Base-by-base conservation (phyloP, 2,797 vertebrate species). In the Sebastes nivosus region DNA sequence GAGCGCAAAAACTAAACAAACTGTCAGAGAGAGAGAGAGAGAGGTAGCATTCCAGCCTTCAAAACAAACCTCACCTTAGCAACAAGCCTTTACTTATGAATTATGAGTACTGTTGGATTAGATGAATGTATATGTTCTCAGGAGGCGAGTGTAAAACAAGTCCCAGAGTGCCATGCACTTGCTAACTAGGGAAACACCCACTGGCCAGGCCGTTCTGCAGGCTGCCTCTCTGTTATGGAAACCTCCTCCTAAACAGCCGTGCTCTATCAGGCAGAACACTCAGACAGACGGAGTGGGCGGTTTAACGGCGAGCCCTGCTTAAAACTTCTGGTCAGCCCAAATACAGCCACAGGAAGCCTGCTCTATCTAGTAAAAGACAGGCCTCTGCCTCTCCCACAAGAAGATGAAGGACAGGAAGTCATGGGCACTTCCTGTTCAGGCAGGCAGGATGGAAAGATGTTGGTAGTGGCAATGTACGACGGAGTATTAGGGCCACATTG, bases 151-250 rank as follows among this genome's bases (percentile, higher is more conserved):
- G 66, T 80, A 32, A 78, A 87, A 67, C 75, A 75, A 72, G 80
- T 72, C 82, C 76, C 76, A 85, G 84, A 84, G 59, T 74, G 75
- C 54, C 75, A 58, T 76, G 79, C 87, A 88, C 87, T 90, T 91
- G 82, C 75, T 81, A 83, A 92, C 75, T 50, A 92, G 91, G 88
- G 89, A 90, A 89, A 87, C 78, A 86, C 70, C 73, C 71, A 75
- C 80, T 22, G 70, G 32, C 67, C 73, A 55, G 73, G 72, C 87
- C 82, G 81, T 78, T 80, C 69, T 72, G 70, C 83, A 80, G 82
- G 30, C 67, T 69, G 71, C 61, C 68, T 59, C 68, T 94, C 77
- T 94, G 93, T 94, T 94, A 93, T 94, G 93, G 92, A 91, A 91
- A 95, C 92, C 87, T 88, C 91, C 77, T 77, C 82, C 90, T 88